Base-by-base conservation (phyloP, 2,797 vertebrate genomes). In the Labeo calbasu region DNA sequence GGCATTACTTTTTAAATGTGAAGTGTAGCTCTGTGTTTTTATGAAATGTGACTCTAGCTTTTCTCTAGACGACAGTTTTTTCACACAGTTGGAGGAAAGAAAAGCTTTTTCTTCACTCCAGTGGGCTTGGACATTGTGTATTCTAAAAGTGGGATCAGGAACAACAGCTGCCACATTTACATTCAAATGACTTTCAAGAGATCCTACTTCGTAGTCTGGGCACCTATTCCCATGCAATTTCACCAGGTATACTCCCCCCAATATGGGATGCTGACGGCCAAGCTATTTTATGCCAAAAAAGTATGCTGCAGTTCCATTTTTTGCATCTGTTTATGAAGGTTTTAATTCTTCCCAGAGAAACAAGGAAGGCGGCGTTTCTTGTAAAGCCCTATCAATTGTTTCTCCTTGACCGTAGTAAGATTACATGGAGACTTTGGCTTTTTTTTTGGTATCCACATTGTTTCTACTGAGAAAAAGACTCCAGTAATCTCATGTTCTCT, bases 111-210 rank as follows among this genome's bases (percentile, higher is more conserved):
- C 66, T 72, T 82, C 87, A 86, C 77, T 84, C 51, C 77, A 78
- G 80, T 83, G 84, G 71, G 57, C 66, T 79, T 75, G 71, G 87
- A 84, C 81, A 86, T 88, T 88, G 87, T 88, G 82, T 81, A 65
- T 85, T 86, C 87, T 87, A 66, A 87, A 84, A 81, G 83, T 85
- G 69, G 84, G 78, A 85, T 88, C 84, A 86, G 85, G 71, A 89
- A 88, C 84, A 88, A 83, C 87, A 88, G 87, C 87, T 88, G 88
- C 88, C 85, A 85, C 85, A 90, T 88, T 91, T 87, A 86, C 82
- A 90, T 91, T 90, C 85, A 87, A 88, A 87, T 87, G 82, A 87
- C 77, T 79, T 83, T 88, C 79, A 84, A 86, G 78, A 86, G 84
- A 65, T 76, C 73, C 81, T 72, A 50, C 85, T 88, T 89, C 84